Evolutionary conservation across 2,113 vertebrate species (phyloP).

Genomic region (Pseudois nayaur): DNA sequence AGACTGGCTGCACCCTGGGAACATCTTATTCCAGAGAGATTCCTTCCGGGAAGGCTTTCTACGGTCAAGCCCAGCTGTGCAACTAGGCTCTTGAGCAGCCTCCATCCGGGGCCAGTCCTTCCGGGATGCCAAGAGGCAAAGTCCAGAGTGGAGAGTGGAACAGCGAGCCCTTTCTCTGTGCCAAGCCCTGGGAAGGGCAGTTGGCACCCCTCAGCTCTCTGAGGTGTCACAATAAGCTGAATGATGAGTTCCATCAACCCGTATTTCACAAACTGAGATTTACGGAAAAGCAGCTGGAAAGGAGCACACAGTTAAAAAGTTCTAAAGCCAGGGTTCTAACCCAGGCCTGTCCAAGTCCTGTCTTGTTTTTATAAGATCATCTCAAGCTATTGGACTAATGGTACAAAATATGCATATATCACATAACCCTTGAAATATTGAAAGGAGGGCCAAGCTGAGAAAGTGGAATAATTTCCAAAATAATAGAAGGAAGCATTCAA

Average conservation of each 20-base stretch:
- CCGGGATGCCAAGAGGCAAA: neutral
- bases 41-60: conserved; percentile 34
- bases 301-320: neutral
- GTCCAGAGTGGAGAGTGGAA: neutral
- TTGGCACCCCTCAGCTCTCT: neutral
- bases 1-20: neutral
- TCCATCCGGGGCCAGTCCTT: neutral
- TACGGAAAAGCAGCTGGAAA: neutral
- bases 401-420: neutral
- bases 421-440: neutral
- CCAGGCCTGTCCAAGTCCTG: neutral
- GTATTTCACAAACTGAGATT: neutral
- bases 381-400: neutral
- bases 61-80: neutral
- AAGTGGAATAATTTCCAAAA: neutral
- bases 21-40: neutral
- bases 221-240: neutral
- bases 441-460: neutral
- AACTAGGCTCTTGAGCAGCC: neutral
- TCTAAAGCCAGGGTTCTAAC: neutral
- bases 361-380: neutral
- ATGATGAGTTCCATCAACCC: neutral
- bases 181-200: neutral
- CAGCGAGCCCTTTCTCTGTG: neutral
- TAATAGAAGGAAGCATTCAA: neutral